Conservation (phyloP, 1,140 invertebrate species). For the Drosophila saltans region DNA sequence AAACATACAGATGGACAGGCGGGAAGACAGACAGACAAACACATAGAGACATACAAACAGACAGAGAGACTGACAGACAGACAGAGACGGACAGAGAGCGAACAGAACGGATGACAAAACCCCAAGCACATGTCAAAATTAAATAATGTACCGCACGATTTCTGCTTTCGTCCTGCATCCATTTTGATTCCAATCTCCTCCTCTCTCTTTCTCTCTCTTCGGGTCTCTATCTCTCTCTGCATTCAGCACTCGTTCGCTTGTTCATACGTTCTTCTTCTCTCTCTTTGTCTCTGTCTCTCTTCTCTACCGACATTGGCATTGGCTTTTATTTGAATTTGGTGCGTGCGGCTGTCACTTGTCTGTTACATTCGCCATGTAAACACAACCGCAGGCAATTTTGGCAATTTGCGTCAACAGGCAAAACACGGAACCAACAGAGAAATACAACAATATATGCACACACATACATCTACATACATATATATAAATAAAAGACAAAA, state of each 20-base stretch:
- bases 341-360: slow-evolving; percentile 79
- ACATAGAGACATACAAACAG: slow-evolving; percentile 2
- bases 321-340: slow-evolving; percentile 80
- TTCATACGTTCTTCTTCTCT: not conserved
- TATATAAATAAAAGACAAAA: slow-evolving; percentile 16
- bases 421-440: slow-evolving; percentile 60
- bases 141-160: slow-evolving; percentile 80
- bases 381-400: slow-evolving; percentile 81
- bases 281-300: not conserved
- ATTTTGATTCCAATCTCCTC: not conserved
- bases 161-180: slow-evolving; percentile 50
- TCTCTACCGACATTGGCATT: slow-evolving; percentile 65
- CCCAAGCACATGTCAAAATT: slow-evolving; percentile 80
- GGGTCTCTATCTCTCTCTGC: not conserved
- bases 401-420: slow-evolving; percentile 79
- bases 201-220: not conserved
- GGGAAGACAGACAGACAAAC: slow-evolving; percentile 22
- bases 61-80: not conserved
- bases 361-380: slow-evolving; percentile 80
- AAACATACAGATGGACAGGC: slow-evolving; percentile 41
- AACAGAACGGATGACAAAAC: slow-evolving; percentile 56
- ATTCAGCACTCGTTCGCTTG: not conserved
- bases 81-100: slow-evolving; percentile 10
- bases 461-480: slow-evolving; percentile 19
- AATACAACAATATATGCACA: slow-evolving; percentile 9